Evolutionary conservation across 2,797 vertebrate genomes (phyloP), one percentile per base, ranked within the genome.

Genomic region (Tokudaia muenninki): DNA sequence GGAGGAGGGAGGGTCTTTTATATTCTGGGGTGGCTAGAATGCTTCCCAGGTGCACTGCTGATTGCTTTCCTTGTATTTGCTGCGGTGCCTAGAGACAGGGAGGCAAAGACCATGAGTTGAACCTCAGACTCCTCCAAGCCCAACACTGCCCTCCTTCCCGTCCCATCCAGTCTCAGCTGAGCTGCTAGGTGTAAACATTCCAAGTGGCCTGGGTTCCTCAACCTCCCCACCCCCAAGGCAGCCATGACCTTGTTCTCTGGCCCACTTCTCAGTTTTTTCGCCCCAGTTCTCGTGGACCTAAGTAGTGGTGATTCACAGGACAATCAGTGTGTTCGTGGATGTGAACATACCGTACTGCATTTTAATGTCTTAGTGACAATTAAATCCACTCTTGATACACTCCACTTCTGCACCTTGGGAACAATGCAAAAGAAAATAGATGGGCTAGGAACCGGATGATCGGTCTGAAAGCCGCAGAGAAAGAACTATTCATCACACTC

Each of bases 231-330:
- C 74, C 57, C 92, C 52, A 19, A 86, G 87, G 11, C 44, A 79
- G 77, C 67, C 81, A 72, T 44, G 93, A 50, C 22, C 91, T 96
- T 95, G 96, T 96, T 91, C 67, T 83, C 59, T 95, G 93, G 90
- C 80, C 90, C 47, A 8, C 92, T 87, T 74, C 95, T 94, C 96
- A 86, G 79, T 57, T 52, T 55, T 55, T 90, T 97, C 86, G 50
- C 81, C 94, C 96, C 96, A 79, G 91, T 81, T 95, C 87, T 88
- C 91, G 80, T 92, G 91, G 90, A 74, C 84, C 92, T 93, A 98
- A 98, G 92, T 75, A 97, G 93, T 96, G 97, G 59, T 87, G 91
- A 96, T 94, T 98, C 91, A 92, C 61, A 94, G 91, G 97, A 95
- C 83, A 94, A 83, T 65, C 84, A 50, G 37, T 65, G 97, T 92